A percentile compares a stretch with the other conserved stretches of the same genome.
These are phyloP conservation scores for Gorsachius magnificus DNA, from an alignment of 2,797 vertebrate genomes.

Conservation along the genomic window DNA sequence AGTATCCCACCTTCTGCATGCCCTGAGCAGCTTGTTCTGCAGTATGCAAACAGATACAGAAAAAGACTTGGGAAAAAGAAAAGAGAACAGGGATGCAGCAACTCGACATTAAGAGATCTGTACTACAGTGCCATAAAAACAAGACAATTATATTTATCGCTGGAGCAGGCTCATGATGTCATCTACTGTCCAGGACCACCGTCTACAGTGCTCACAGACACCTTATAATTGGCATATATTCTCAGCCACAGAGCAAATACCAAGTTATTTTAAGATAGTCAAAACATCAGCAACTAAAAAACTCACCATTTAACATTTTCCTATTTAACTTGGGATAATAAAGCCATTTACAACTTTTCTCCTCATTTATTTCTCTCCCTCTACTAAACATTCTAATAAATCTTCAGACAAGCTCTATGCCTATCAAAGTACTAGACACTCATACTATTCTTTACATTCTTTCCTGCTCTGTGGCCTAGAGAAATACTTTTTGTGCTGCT, in stretches of 20 bases:
- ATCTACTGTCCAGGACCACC: background rate
- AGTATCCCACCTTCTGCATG: background rate
- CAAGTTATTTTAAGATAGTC: background rate
- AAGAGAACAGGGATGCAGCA: background rate
- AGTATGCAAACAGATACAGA: background rate
- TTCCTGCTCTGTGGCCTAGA: background rate
- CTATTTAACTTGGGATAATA: background rate
- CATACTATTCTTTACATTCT: background rate
- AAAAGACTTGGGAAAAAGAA: background rate
- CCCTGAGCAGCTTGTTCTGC: background rate
- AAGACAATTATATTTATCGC: background rate
- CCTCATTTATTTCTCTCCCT: background rate
- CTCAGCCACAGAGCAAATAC: background rate
- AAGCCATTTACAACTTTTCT: background rate
- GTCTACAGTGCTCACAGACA: background rate
- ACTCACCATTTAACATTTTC: background rate
- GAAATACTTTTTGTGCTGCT: background rate
- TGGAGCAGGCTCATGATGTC: background rate
- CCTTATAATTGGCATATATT: background rate
- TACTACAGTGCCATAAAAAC: background rate
- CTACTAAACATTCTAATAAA: background rate
- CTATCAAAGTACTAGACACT: background rate
- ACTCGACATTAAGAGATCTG: background rate
- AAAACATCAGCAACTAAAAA: background rate
- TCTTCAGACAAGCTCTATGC: background rate